Conservation (phyloP, 37 sponge, comb jelly and placozoan genomes). For the Aphrocallistes beatrix region DNA sequence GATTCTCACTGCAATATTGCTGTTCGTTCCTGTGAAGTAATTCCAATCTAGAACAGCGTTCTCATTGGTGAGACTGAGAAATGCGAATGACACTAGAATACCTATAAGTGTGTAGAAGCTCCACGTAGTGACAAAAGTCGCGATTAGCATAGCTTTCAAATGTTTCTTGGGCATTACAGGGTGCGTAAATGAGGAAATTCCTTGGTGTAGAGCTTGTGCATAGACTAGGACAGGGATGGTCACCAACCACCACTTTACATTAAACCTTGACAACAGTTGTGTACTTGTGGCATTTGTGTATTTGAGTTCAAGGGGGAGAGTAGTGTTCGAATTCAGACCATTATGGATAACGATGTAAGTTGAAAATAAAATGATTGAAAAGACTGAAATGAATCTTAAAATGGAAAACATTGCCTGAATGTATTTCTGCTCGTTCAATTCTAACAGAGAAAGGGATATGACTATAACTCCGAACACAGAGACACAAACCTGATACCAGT, state of each 20-base stretch:
- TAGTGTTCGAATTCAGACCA: neutral
- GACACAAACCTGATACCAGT: slow-evolving; percentile 55
- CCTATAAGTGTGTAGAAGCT: slow-evolving; percentile 58
- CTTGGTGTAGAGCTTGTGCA: slow-evolving; percentile 59
- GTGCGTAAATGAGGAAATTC: slow-evolving; percentile 58
- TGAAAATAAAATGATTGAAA: slow-evolving; percentile 44
- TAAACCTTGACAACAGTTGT: slow-evolving; percentile 30
- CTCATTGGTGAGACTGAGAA: slow-evolving; percentile 36
- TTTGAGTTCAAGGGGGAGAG: neutral
- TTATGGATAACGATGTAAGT: neutral
- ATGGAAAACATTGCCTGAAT: slow-evolving; percentile 59
- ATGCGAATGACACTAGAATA: slow-evolving; percentile 54
- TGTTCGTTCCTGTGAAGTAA: neutral
- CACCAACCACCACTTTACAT: slow-evolving; percentile 40
- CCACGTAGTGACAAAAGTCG: slow-evolving; percentile 28
- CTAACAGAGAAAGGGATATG: slow-evolving; percentile 44
- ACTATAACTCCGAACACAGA: slow-evolving; percentile 54
- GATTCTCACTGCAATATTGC: slow-evolving; percentile 26
- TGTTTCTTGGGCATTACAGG: slow-evolving; percentile 48
- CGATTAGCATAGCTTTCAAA: slow-evolving; percentile 33
- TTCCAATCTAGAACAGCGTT: slow-evolving; percentile 65
- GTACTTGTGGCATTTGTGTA: neutral
- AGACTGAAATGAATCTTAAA: slow-evolving; percentile 48
- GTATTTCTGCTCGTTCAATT: slow-evolving; percentile 73
- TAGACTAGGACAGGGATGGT: slow-evolving; percentile 60